These are phyloP conservation scores for Vanessa cardui DNA, from an alignment of 2,888 invertebrate species.

Conservation along the genomic window DNA sequence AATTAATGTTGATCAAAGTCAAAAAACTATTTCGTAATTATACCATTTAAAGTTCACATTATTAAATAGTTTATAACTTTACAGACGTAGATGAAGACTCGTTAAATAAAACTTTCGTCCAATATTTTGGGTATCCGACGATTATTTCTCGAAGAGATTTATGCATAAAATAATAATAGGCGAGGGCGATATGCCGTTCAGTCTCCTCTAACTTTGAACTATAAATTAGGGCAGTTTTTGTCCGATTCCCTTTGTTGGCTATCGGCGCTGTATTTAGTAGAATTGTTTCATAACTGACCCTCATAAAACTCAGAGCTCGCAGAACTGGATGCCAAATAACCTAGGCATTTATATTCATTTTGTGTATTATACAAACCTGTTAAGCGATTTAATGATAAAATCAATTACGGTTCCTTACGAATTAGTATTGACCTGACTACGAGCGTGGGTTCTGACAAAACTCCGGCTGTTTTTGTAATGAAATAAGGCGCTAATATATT, in stretches of 20 bases:
- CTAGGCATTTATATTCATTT: slow-evolving; percentile 42
- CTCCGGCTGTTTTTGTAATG: slow-evolving; percentile 1
- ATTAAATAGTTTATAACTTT: too few species aligned
- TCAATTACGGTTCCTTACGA: slow-evolving; percentile 22
- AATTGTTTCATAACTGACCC: slow-evolving; percentile 64
- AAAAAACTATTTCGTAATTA: too few species aligned
- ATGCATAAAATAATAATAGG: slow-evolving; percentile 27
- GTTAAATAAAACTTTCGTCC: background rate
- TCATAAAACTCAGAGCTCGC: slow-evolving; percentile 50
- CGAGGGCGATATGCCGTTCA: slow-evolving; percentile 26
- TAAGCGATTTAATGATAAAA: slow-evolving; percentile 36
- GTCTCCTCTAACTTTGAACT: slow-evolving; percentile 34
- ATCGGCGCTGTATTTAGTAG: slow-evolving; percentile 61
- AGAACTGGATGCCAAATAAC: slow-evolving; percentile 44
- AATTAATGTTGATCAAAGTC: too few species aligned
- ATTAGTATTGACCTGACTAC: background rate
- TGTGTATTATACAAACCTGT: slow-evolving; percentile 29
- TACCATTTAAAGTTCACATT: too few species aligned
- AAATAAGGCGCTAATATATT: background rate
- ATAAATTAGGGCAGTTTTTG: slow-evolving; percentile 70
- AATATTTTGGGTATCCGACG: background rate
- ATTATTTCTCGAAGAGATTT: slow-evolving; percentile 24
- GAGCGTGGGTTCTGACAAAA: slow-evolving; percentile 18
- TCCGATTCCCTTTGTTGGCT: slow-evolving; percentile 58
- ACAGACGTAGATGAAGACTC: background rate